A percentile compares a stretch with the other conserved stretches of the same genome.
These are phyloP conservation scores for Amblyopsis hoosieri DNA, from an alignment of 2,797 vertebrate species.

Conservation along the genomic window DNA sequence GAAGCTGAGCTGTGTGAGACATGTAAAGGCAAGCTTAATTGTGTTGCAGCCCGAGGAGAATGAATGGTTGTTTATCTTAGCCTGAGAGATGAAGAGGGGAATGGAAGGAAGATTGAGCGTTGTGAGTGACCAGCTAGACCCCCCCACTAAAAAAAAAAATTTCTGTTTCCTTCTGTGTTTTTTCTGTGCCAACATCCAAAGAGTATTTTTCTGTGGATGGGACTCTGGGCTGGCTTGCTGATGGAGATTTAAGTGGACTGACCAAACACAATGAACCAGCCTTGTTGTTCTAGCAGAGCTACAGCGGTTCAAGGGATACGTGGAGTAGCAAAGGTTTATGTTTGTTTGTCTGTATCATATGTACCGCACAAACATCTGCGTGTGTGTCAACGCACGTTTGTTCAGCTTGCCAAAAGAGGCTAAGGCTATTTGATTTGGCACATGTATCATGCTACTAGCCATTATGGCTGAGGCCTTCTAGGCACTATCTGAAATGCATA, in stretches of 20 bases:
- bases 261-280: slow-evolving; percentile 57
- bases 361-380: slow-evolving; percentile 20
- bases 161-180: neutral
- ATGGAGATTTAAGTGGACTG: slow-evolving; percentile 59
- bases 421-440: slow-evolving; percentile 63
- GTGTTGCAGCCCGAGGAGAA: neutral
- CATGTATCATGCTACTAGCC: slow-evolving; percentile 59
- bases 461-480: slow-evolving; percentile 58
- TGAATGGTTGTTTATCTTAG: neutral
- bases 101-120: slow-evolving; percentile 2
- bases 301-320: slow-evolving; percentile 32
- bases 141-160: neutral
- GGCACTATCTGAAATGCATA: slow-evolving; percentile 56
- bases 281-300: slow-evolving; percentile 63
- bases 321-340: slow-evolving; percentile 35
- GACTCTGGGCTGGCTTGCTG: slow-evolving; percentile 38
- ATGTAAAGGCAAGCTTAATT: neutral
- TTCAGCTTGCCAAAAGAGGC: slow-evolving; percentile 50
- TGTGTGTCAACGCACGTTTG: slow-evolving; percentile 21
- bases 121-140: too few species aligned
- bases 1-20: slow-evolving; percentile 6
- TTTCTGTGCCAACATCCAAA: slow-evolving; percentile 44
- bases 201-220: slow-evolving; percentile 8
- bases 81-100: slow-evolving; percentile 4
- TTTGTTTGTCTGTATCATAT: slow-evolving; percentile 49